Percentiles rank a stretch among this genome's conserved stretches.
These are phyloP conservation scores for Leucosticte australis DNA, from an alignment of 2,113 vertebrate genomes.

Conservation along the genomic window DNA sequence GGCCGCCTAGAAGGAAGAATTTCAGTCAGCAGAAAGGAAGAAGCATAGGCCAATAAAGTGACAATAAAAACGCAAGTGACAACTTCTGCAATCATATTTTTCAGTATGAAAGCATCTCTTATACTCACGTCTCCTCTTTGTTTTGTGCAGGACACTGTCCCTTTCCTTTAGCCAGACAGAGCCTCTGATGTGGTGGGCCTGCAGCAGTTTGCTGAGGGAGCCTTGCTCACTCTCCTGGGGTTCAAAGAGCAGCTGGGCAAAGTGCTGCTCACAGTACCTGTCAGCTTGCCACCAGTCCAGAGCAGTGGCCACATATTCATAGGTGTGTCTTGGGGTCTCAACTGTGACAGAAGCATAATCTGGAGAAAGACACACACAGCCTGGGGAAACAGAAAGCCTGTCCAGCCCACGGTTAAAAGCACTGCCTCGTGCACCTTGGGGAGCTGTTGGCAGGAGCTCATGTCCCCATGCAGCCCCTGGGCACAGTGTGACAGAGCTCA, in stretches of 20 bases:
- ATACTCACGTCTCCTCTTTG: slow-evolving; percentile 59
- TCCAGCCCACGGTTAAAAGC: background rate
- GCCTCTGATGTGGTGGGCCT: slow-evolving; percentile 16
- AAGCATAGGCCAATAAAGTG: background rate
- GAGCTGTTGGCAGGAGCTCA: background rate
- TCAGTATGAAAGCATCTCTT: background rate
- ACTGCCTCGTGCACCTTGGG: background rate
- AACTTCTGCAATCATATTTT: background rate
- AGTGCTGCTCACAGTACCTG: slow-evolving; percentile 76
- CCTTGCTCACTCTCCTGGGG: background rate
- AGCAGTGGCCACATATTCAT: slow-evolving; percentile 74
- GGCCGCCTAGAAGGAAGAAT: slow-evolving; percentile 32
- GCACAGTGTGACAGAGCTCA: background rate
- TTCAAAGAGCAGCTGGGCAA: slow-evolving; percentile 72
- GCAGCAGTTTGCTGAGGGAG: slow-evolving; percentile 50
- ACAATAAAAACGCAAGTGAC: background rate
- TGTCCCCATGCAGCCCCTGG: rapidly evolving
- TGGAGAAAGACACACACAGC: background rate
- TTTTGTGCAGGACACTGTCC: background rate
- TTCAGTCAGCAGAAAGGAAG: background rate
- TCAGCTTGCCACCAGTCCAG: slow-evolving; percentile 78
- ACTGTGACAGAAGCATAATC: slow-evolving; percentile 34
- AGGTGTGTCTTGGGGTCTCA: slow-evolving; percentile 64
- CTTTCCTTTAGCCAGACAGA: slow-evolving; percentile 77
- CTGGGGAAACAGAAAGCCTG: background rate